Base-by-base conservation (phyloP, 2,888 invertebrate genomes). In the Thymelicus acteon region DNA sequence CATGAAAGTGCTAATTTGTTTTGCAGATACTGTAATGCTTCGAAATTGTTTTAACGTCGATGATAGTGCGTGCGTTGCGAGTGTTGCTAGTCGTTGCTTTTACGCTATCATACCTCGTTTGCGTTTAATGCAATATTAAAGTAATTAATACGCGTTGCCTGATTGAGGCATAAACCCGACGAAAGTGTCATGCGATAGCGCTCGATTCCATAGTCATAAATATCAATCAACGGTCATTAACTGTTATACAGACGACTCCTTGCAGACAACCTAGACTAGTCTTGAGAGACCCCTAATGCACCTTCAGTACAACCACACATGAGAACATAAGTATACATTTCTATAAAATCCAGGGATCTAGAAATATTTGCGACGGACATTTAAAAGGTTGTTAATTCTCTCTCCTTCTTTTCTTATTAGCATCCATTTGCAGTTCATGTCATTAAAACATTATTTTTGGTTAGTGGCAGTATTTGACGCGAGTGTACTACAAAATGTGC, bases 141-240 rank as follows among this genome's bases (percentile, higher is more conserved):
- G 57, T 74, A 71, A 67, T 78, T 72, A 74, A 75, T 68, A 72
- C 74, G 77, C 76, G 75, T 52, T 78, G 80, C 75, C 72, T 81
- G 81, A 84, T 82, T 84, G 81, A 83, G 80, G 83, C 81, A 82
- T 83, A 82, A 82, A 76, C 69, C 79, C 77, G 77, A 73, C 77
- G 75, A 80, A 71, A 74, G 71, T 80, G 83, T 82, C 80, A 88
- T 85, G 78, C 80, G 83, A 87, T 87, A 85, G 80, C 77, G 75
- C 75, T 81, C 82, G 80, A 83, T 86, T 86, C 80, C 80, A 82
- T 86, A 86, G 82, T 82, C 87, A 88, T 90, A 89, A 88, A 90
- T 90, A 89, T 88, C 87, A 90, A 90, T 90, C 87, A 87, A 80
- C 80, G 74, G 77, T 82, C 82, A 85, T 85, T 87, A 83, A 75